Evolutionary conservation across 2,888 invertebrate genomes (phyloP).

Genomic region (Eudemis profundana): DNA sequence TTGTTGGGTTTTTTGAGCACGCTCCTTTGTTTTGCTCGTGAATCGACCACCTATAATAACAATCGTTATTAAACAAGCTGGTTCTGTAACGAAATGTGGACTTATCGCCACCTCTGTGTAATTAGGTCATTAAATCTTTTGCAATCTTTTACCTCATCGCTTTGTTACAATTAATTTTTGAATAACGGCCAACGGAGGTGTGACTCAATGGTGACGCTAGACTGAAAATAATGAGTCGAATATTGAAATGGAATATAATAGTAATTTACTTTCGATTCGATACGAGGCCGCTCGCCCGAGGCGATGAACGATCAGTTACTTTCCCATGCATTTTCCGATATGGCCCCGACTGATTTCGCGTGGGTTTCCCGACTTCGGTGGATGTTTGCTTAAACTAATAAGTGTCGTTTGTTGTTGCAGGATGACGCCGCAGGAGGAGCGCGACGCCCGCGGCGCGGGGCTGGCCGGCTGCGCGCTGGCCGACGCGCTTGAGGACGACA

Average conservation of each 20-base stretch:
- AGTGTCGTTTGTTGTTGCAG: conserved; percentile 74
- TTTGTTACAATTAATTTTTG: conserved; percentile 40
- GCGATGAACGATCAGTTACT: conserved; percentile 22
- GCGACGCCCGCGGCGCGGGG: conserved; percentile 80
- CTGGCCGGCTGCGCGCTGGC: conserved; percentile 74
- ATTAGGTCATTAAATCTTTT: conserved; percentile 35
- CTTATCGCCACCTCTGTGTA: conserved; percentile 33
- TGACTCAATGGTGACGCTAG: conserved; percentile 37
- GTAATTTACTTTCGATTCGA: conserved; percentile 23
- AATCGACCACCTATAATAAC: conserved; percentile 30
- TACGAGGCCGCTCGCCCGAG: conserved; percentile 11
- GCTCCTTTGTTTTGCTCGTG: conserved; percentile 40
- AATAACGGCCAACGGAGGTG: conserved; percentile 35
- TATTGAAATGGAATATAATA: conserved; percentile 17
- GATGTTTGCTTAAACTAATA: conserved; percentile 57
- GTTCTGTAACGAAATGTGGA: conserved; percentile 25
- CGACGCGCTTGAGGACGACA: conserved; percentile 87
- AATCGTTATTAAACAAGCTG: conserved; percentile 40
- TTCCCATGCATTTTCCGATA: conserved; percentile 23
- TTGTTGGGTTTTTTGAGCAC: conserved; percentile 27
- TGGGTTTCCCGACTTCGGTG: conserved; percentile 23
- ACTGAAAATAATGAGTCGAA: conserved; percentile 29
- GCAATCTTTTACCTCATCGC: conserved; percentile 32
- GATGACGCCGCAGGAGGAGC: conserved; percentile 84
- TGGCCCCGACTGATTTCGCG: conserved; percentile 9